Evolutionary conservation across 2,888 invertebrate species (phyloP).

Genomic region (Harpagoxenus sublaevis): DNA sequence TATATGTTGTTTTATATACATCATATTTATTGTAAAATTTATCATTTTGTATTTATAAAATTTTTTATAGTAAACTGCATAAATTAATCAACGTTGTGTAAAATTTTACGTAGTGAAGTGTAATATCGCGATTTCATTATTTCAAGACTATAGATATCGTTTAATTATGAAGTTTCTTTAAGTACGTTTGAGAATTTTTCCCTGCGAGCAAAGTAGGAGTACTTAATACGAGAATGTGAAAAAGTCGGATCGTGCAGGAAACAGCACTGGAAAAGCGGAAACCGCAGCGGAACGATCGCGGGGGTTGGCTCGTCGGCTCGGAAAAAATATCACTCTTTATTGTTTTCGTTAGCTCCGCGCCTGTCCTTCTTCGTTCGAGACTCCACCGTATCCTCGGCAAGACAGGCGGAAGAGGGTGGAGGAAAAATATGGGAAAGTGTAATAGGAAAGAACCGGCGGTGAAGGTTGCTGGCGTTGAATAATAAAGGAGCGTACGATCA

Average conservation of each 20-base stretch:
- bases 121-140: conserved; percentile 17
- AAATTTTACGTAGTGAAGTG: neutral
- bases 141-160: neutral
- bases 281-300: conserved; percentile 47
- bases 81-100: neutral
- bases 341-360: conserved; percentile 83
- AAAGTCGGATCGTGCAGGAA: conserved; percentile 40
- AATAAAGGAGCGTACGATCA: conserved; percentile 74
- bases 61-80: neutral
- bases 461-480: conserved; percentile 75
- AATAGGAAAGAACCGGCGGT: conserved; percentile 57
- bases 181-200: conserved; percentile 5
- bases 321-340: conserved; percentile 83
- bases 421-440: conserved; percentile 54
- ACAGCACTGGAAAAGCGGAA: conserved; percentile 49
- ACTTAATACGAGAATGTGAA: conserved; percentile 32
- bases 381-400: conserved; percentile 45
- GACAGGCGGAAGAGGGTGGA: conserved; percentile 61
- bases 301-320: conserved; percentile 72
- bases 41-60: neutral
- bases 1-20: neutral
- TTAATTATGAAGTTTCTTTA: conserved; percentile 37
- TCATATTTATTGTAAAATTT: neutral
- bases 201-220: neutral
- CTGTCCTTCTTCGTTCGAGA: conserved; percentile 63